Percentiles rank a stretch among this genome's conserved stretches.
Evolutionary conservation across 2,113 vertebrate genomes (phyloP).

Genomic region (Chamaea fasciata): DNA sequence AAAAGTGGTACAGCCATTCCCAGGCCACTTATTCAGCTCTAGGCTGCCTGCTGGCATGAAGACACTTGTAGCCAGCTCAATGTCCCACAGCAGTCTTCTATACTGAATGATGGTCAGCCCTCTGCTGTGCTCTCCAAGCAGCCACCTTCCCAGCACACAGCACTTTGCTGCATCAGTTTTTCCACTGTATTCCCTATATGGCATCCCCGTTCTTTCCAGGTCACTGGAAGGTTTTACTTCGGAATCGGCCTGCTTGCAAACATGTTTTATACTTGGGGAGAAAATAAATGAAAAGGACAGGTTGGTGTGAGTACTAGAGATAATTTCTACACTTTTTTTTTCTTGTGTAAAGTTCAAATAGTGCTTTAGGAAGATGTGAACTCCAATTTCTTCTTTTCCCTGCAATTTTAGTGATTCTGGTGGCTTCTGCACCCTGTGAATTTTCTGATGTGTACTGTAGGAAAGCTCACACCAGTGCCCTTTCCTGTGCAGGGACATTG

Average conservation of each 20-base stretch:
- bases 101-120: neutral
- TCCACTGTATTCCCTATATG: neutral
- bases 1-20: neutral
- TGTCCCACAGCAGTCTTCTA: neutral
- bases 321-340: neutral
- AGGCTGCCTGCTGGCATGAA: slow-evolving; percentile 25
- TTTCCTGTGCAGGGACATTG: neutral
- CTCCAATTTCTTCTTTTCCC: neutral
- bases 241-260: neutral
- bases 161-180: neutral
- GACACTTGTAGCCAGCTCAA: neutral
- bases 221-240: neutral
- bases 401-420: neutral
- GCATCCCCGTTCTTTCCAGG: neutral
- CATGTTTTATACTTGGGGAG: neutral
- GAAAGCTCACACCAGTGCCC: neutral
- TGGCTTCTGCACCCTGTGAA: neutral
- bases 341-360: neutral
- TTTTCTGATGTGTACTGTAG: neutral
- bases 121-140: neutral
- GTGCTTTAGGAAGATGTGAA: neutral
- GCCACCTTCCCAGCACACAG: neutral
- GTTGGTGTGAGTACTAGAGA: neutral
- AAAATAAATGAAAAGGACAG: neutral
- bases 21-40: neutral